Base-by-base conservation (phyloP, 2,888 invertebrate genomes). In the Plagodis dolabraria region DNA sequence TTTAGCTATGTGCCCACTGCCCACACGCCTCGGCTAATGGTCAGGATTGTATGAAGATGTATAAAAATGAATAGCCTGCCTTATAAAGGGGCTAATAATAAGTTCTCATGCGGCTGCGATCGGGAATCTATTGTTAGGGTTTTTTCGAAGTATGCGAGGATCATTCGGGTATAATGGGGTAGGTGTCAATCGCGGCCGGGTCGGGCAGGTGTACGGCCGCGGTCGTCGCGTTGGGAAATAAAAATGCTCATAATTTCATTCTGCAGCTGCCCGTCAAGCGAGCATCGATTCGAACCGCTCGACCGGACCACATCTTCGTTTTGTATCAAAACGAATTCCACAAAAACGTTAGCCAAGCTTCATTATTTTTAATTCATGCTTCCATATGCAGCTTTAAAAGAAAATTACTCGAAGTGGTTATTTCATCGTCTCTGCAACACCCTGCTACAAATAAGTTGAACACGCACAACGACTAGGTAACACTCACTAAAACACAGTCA, bases 21-120 rank as follows among this genome's bases (percentile, higher is more conserved):
- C 92, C 92, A 92, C 92, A 90, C 92, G 91, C 89, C 90, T 86
- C 75, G 77, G 80, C 85, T 92, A 92, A 92, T 92, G 88, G 92
- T 77, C 76, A 83, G 87, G 82, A 86, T 89, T 90, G 87, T 92
- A 90, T 89, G 83, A 88, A 90, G 91, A 89, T 87, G 86, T 92
- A 67, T 67, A 86, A 89, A 89, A 89, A 86, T 86, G 88, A 89
- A 89, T 85, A 80, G 88, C 75, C 81, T 76, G 76, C 76, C 78
- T 86, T 86, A 85, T 89, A 85, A 84, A 83, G 79, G 79, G 86
- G 85, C 89, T 85, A 91, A 92, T 92, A 89, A 91, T 91, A 90
- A 87, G 85, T 89, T 90, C 89, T 88, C 89, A 89, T 86, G 86
- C 83, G 92, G 82, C 87, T 89, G 89, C 82, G 81, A 87, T 85